These are phyloP conservation scores for Sarcophaga variegata DNA, from an alignment of 2,888 invertebrate species.

Conservation along the genomic window DNA sequence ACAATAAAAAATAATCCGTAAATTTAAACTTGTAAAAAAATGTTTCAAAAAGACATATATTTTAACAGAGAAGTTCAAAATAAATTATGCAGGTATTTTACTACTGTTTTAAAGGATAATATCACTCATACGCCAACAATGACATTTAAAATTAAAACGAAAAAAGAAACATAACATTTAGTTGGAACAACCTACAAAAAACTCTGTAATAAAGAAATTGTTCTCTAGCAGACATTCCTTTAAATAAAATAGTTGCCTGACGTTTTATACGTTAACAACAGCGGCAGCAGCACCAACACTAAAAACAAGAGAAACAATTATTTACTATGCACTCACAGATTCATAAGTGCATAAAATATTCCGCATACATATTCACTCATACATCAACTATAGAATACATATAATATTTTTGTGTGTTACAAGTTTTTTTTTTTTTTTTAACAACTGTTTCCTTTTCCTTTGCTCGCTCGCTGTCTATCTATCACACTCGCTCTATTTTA, in stretches of 20 bases:
- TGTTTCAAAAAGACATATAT: no score
- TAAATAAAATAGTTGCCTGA: neutral
- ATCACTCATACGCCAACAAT: constrained; percentile 14
- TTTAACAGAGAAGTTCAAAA: no score
- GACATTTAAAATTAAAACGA: constrained; percentile 10
- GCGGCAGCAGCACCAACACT: neutral
- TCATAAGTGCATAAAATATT: neutral
- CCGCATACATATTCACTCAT: neutral
- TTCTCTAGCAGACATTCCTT: neutral
- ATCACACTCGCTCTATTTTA: no score
- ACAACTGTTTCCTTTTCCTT: neutral
- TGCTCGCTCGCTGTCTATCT: no score
- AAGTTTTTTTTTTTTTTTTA: neutral
- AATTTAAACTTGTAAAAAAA: no score
- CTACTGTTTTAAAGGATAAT: neutral
- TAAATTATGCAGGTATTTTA: no score
- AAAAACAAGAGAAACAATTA: neutral
- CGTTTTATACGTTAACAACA: neutral
- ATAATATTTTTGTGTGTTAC: neutral
- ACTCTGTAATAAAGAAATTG: neutral
- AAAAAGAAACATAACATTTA: neutral
- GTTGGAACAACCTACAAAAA: neutral
- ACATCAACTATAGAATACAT: neutral
- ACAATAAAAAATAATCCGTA: no score
- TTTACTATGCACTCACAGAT: neutral